Percentiles rank a stretch among this genome's conserved stretches.
Evolutionary conservation across 2,888 invertebrate genomes (phyloP).

Genomic region (Pegoplata infirma): DNA sequence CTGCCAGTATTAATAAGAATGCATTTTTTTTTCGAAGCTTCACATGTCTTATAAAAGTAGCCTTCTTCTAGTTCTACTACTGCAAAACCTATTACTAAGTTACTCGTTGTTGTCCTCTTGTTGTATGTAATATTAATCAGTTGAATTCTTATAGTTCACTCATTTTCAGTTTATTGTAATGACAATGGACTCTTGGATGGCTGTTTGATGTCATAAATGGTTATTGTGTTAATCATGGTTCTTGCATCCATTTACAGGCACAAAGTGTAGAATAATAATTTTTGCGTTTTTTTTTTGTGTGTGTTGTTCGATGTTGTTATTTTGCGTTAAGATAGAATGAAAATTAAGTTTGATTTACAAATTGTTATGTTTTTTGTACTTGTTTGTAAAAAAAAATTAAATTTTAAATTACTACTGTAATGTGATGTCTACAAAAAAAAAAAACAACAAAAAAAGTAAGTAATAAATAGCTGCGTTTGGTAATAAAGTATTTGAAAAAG

Average conservation of each 20-base stretch:
- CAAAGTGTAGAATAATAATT: conserved; percentile 35
- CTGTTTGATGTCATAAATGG: conserved; percentile 61
- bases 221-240: conserved; percentile 60
- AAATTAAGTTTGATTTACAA: conserved; percentile 58
- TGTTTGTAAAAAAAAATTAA: conserved; percentile 18
- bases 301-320: neutral
- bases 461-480: neutral
- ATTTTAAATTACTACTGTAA: conserved; percentile 26
- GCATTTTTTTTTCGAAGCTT: too few relatives aligned
- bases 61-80: neutral
- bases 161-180: conserved; percentile 62
- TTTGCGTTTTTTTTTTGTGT: conserved; percentile 3
- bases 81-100: conserved; percentile 9
- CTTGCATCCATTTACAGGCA: neutral
- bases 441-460: neutral
- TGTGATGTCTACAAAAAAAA: neutral
- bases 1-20: neutral
- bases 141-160: conserved; percentile 54
- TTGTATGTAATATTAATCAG: conserved; percentile 52
- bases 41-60: neutral
- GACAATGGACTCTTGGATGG: conserved; percentile 55
- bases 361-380: conserved; percentile 47
- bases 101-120: neutral
- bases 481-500: neutral
- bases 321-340: neutral